Evolutionary conservation across 2,113 vertebrate species (phyloP).

Genomic region (Aplodontia rufa): DNA sequence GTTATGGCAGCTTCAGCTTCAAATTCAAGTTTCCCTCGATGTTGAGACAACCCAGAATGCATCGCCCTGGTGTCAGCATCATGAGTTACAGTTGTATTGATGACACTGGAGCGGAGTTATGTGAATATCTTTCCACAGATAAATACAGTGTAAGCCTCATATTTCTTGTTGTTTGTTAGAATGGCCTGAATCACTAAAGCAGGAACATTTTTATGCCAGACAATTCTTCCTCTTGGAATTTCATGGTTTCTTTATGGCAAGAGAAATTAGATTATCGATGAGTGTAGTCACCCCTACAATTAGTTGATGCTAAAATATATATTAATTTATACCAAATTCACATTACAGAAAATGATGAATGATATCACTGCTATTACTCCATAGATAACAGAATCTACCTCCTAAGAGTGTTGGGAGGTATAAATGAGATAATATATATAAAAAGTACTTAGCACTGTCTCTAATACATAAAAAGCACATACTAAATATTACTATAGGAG

Average conservation of each 20-base stretch:
- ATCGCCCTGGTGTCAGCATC: slow-evolving; percentile 36
- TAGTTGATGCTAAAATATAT: slow-evolving; percentile 17
- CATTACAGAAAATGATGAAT: slow-evolving; percentile 45
- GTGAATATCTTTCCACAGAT: slow-evolving; percentile 56
- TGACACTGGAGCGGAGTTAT: background rate
- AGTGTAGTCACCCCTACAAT: background rate
- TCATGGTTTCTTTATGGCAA: slow-evolving; percentile 26
- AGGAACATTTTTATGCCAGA: slow-evolving; percentile 35
- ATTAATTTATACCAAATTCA: slow-evolving; percentile 13
- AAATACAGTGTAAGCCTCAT: slow-evolving; percentile 36
- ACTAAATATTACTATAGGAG: background rate
- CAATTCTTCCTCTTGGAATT: slow-evolving; percentile 15
- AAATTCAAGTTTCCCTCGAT: slow-evolving; percentile 39
- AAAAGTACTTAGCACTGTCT: background rate
- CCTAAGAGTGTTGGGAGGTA: background rate
- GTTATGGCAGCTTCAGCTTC: slow-evolving; percentile 45
- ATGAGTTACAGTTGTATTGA: slow-evolving; percentile 54
- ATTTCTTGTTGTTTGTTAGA: slow-evolving; percentile 61
- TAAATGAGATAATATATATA: background rate
- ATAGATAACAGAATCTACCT: background rate
- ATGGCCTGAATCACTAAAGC: slow-evolving; percentile 50
- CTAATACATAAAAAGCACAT: background rate
- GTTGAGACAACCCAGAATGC: slow-evolving; percentile 32
- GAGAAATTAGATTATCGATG: slow-evolving; percentile 41
- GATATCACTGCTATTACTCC: background rate